Evolutionary conservation across 2,113 vertebrate species (phyloP).

Genomic region (Silurus glanis): DNA sequence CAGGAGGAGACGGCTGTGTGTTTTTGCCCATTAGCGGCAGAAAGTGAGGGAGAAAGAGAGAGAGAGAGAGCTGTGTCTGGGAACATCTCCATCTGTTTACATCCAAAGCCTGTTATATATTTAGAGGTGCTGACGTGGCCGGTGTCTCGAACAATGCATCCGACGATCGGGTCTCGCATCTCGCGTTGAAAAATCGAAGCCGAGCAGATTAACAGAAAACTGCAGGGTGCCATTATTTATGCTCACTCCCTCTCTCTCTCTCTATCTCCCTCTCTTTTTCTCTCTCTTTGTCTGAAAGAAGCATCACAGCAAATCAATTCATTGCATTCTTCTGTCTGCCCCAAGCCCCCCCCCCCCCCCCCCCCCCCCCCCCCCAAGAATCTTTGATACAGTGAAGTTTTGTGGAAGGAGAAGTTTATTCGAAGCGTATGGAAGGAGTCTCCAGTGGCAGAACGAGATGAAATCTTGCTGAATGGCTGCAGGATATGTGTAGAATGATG

Average conservation of each 20-base stretch:
- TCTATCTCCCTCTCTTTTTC: not conserved
- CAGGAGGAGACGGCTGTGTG: constrained; percentile 54
- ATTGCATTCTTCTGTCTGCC: not conserved
- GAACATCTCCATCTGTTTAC: constrained; percentile 47
- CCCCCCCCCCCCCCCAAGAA: too few relatives aligned
- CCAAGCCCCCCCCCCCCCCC: too few relatives aligned
- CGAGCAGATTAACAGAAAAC: not conserved
- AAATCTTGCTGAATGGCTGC: too few relatives aligned
- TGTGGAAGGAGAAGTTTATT: not conserved
- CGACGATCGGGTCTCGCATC: not conserved
- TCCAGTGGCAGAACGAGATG: not conserved
- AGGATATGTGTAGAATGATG: too few relatives aligned
- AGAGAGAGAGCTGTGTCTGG: constrained; percentile 2
- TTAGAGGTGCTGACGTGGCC: not conserved
- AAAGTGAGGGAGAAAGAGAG: constrained; percentile 28
- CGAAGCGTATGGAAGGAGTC: not conserved
- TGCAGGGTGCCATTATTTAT: not conserved
- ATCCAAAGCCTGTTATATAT: not conserved
- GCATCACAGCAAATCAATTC: not conserved
- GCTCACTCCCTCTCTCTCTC: not conserved
- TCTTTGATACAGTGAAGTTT: not conserved
- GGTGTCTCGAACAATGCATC: not conserved
- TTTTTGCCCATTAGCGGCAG: constrained; percentile 65
- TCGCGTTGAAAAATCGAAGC: not conserved
- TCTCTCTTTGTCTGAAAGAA: not conserved